These are phyloP conservation scores for Cordilura impudica DNA, from an alignment of 2,888 invertebrate genomes.

Conservation along the genomic window DNA sequence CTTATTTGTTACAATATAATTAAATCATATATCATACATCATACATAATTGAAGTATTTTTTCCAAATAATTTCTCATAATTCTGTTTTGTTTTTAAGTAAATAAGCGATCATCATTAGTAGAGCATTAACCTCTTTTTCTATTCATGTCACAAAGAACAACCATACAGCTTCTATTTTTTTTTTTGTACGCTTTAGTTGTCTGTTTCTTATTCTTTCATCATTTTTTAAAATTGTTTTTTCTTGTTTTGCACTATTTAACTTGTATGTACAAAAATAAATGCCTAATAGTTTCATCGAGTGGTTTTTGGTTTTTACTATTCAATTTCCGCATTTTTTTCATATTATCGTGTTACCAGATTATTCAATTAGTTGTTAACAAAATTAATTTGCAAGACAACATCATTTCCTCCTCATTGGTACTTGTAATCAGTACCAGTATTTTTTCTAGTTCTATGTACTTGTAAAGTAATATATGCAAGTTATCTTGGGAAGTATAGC, in stretches of 20 bases:
- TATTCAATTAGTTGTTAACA: neutral
- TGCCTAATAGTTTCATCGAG: neutral
- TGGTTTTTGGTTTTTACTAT: slow-evolving; percentile 9
- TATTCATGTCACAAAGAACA: slow-evolving; percentile 22
- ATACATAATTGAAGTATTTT: neutral
- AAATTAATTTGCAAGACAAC: too few species aligned
- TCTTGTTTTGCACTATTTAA: slow-evolving; percentile 47
- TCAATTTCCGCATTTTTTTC: slow-evolving; percentile 49
- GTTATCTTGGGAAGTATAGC: too few species aligned
- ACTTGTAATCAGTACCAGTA: too few species aligned
- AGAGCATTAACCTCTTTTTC: slow-evolving; percentile 56
- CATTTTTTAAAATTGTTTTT: neutral
- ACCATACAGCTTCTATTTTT: slow-evolving; percentile 8
- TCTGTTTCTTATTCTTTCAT: slow-evolving; percentile 16
- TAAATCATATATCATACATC: too few species aligned
- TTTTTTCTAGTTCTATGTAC: too few species aligned
- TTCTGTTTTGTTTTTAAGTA: slow-evolving; percentile 12
- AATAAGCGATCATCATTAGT: slow-evolving; percentile 37
- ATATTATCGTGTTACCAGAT: slow-evolving; percentile 16
- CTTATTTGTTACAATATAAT: too few species aligned
- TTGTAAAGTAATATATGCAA: too few species aligned
- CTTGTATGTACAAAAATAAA: slow-evolving; percentile 15
- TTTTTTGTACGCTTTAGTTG: neutral
- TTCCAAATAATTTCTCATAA: slow-evolving; percentile 3
- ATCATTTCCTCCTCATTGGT: too few species aligned